phyloP scores from a whole-genome alignment of 2,113 vertebrate genomes.

The Pseudorasbora parva region DNA sequence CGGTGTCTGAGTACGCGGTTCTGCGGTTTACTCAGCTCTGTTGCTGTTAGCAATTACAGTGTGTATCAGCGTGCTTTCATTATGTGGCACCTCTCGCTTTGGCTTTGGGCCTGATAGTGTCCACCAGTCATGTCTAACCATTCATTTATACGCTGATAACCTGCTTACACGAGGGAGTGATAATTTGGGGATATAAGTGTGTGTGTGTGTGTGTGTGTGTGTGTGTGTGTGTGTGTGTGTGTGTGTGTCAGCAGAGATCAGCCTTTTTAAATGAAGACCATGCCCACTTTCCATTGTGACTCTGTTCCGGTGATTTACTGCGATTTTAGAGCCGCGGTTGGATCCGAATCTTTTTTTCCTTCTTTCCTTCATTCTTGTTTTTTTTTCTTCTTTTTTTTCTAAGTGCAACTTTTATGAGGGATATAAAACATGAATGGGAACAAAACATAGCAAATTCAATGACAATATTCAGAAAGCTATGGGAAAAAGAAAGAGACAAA shows the following conservation, averaged over 20 bases:
- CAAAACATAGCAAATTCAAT: constrained; percentile 13
- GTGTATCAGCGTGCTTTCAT: constrained; percentile 28
- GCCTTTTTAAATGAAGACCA: background rate
- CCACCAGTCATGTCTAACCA: constrained; percentile 1
- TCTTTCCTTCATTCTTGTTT: background rate
- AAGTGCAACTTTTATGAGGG: constrained; percentile 9
- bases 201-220: background rate
- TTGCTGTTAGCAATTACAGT: constrained; percentile 51
- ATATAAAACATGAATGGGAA: constrained; percentile 17
- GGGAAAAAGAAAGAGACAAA: constrained; percentile 61
- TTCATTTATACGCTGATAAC: background rate
- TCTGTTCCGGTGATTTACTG: background rate
- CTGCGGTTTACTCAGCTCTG: constrained; percentile 46
- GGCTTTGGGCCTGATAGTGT: constrained; percentile 6
- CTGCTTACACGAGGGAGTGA: background rate
- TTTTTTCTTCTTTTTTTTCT: constrained; percentile 1
- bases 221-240: background rate
- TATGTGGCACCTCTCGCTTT: background rate
- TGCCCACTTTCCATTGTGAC: background rate
- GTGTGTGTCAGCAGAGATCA: background rate
- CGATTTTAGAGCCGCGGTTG: background rate
- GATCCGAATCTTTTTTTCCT: background rate
- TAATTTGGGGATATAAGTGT: background rate
- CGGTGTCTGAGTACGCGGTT: constrained; percentile 30
- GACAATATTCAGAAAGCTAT: constrained; percentile 35